Evolutionary conservation across 1,140 invertebrate genomes (phyloP), one percentile per base, ranked within the genome.

Genomic region (Philaenus spumarius): DNA sequence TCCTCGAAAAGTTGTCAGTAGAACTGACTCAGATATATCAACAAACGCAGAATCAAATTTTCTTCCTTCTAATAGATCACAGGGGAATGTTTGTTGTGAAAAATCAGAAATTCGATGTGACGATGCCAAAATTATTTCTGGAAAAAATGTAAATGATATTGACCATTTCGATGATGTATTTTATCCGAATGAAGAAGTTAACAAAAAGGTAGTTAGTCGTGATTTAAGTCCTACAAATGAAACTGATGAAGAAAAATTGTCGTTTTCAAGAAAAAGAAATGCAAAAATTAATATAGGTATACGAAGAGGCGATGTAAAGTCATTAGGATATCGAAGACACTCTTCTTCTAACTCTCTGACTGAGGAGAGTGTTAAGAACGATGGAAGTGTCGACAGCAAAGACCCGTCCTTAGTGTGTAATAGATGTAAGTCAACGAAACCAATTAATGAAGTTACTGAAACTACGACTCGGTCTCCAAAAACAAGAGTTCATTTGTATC

Each of bases 221-320:
- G 52, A 55, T 15, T 26, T 43, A 43, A 55, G 52, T 24, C 52
- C 52, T 2, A 39, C 52, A 15, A 55, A 55, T 42, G 40, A 43
- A 26, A 55, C 52, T 19, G 65, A 63, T 30, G 65, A 66, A 24
- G 64, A 67, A 40, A 65, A 64, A 22, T 40, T 64, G 19, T 63
- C 64, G 1, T 64, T 66, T 55, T 59, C 58, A 3, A 58, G 62
- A 39, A 65, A 65, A 47, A 58, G 61, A 46, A 64, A 64, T 35
- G 47, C 58, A 34, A 62, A 62, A 58, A 59, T 62, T 6, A 63
- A 63, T 39, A 61, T 63, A 11, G 63, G 63, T 24, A 63, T 63
- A 9, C 15, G 62, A 26, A 55, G 62, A 46, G 61, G 57, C 1
- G 61, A 60, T 35, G 51, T 57, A 15, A 62, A 60, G 43, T 60